Evolutionary conservation across 2,113 vertebrate species (phyloP), one percentile per base, ranked within the genome.

Genomic region (Tragelaphus scriptus): DNA sequence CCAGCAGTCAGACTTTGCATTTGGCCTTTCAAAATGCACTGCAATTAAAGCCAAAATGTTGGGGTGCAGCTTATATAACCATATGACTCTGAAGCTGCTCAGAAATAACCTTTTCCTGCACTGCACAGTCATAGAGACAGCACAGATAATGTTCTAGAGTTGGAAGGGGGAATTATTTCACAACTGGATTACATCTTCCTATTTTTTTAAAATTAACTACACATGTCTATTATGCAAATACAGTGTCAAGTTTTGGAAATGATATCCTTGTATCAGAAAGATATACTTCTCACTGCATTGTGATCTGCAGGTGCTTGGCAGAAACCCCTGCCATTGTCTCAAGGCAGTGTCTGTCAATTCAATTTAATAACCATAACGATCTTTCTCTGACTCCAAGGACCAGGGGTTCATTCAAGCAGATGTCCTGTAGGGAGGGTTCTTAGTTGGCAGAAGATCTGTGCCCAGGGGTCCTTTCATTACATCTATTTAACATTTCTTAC

Each of bases 331-430:
- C 32, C 68, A 40, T 63, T 97, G 88, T 97, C 94, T 97, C 87
- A 95, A 97, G 97, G 90, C 79, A 96, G 30, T 47, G 2, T 88
- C 71, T 98, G 94, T 98, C 95, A 98, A 95, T 97, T 85, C 58
- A 96, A 88, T 95, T 97, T 97, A 98, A 96, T 89, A 59, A 95
- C 93, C 96, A 80, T 75, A 92, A 95, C 89, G 59, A 96, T 97
- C 58, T 96, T 79, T 86, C 82, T 92, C 75, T 96, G 94, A 96
- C 65, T 84, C 81, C 10, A 68, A 96, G 90, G 44, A 94, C 92
- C 68, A 96, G 12, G 19, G 56, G 56, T 96, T 94, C 56, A 88
- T 94, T 91, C 59, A 91, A 96, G 88, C 81, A 97, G 85, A 79
- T n/a, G 47, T 88, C 80, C n/a, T 86, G 28, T 71, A 49, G 16